Evolutionary conservation across 2,113 vertebrate species (phyloP).

Genomic region (Hoplias malabaricus): DNA sequence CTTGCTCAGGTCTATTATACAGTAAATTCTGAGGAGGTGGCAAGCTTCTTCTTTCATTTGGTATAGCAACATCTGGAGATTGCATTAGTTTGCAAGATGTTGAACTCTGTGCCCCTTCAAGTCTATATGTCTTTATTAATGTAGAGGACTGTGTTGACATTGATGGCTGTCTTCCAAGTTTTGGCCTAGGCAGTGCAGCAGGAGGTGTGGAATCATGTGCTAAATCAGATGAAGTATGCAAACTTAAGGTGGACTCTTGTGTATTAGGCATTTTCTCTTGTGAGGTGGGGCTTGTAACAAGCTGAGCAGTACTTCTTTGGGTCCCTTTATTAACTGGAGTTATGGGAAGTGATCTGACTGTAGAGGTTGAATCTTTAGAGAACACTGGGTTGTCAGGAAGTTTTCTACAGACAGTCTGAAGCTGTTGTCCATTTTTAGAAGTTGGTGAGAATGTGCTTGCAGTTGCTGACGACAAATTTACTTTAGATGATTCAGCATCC

Average conservation of each 20-base stretch:
- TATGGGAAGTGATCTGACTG: conserved; percentile 54
- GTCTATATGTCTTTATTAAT: neutral
- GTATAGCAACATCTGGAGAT: neutral
- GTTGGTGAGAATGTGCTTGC: neutral
- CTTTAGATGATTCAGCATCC: conserved; percentile 57
- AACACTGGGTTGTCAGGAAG: conserved; percentile 42
- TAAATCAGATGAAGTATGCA: conserved; percentile 5
- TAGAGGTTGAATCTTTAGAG: conserved; percentile 38
- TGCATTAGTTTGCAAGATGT: neutral
- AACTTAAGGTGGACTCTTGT: conserved; percentile 23
- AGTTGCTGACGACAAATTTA: conserved; percentile 39
- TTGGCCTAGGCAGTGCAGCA: conserved; percentile 47
- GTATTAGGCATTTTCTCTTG: conserved; percentile 28
- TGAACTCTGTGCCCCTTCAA: conserved; percentile 1
- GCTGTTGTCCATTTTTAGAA: conserved; percentile 53
- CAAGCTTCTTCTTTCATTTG: conserved; percentile 24
- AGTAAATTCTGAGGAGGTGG: conserved; percentile 50
- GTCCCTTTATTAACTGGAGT: conserved; percentile 11
- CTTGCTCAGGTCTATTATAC: conserved; percentile 25
- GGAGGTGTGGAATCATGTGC: conserved; percentile 14
- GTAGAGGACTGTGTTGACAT: conserved; percentile 48
- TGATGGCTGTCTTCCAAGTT: conserved; percentile 61
- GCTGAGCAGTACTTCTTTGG: neutral
- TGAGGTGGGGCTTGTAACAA: neutral
- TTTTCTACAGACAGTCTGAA: conserved; percentile 40